Evolutionary conservation across 2,888 invertebrate species (phyloP), one percentile per base, ranked within the genome.

Genomic region (Xestobium rufovillosum): DNA sequence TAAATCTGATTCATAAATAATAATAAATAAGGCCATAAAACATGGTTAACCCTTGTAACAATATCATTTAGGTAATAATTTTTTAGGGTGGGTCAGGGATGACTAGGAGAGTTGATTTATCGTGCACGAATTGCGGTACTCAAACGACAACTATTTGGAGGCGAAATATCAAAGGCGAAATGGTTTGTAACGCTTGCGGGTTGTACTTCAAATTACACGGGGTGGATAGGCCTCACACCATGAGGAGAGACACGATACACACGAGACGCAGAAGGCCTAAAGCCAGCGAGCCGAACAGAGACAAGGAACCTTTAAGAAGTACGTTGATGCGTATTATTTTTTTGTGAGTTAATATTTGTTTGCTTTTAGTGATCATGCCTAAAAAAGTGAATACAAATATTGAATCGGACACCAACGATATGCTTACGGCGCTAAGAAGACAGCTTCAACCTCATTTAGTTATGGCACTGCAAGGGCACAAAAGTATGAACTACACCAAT

Each of bases 141-240:
- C 82, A 85, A 63, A 92, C 89, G 25, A 97, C 97, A 39, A 97
- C 97, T 0, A 86, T 97, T 46, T 97, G 97, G 97, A 73, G 97
- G 55, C 76, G 97, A 52, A 96, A 96, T 69, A 80, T 89, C 57
- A 82, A 88, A 57, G 96, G 96, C 2, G 95, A 97, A 72, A 95
- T 97, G 76, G 97, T 97, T 41, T 97, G 97, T 69, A 97, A 97
- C 69, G 97, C 97, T 26, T 97, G 97, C 65, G 97, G 96, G 0
- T 76, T 97, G 23, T 97, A 97, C 71, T 96, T 82, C 71, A 97
- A 97, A 69, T 73, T 97, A 51, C 97, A 97, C 68, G 89, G 89
- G 46, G 83, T 92, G 35, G 88, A 90, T 66, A 76, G 95, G 41
- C 95, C 95, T 14, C 78, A 88, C 51, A 88, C 92, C 39, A 96